Evolutionary conservation across 2,797 vertebrate genomes (phyloP).

Genomic region (Periophthalmus magnuspinnatus): DNA sequence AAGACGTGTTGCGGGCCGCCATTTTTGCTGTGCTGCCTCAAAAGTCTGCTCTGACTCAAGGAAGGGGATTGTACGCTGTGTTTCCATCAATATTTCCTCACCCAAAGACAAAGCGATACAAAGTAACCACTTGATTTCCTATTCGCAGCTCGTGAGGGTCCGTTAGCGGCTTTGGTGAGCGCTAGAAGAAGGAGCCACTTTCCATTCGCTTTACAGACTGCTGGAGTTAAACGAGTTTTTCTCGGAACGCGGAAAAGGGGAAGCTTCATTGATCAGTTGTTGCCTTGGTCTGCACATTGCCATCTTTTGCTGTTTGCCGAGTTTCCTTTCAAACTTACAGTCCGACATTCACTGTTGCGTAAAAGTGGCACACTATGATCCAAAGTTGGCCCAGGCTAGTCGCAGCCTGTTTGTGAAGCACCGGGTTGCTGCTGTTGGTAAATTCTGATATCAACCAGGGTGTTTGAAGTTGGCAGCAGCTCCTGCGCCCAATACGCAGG

Average conservation of each 20-base stretch:
- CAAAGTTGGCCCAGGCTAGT: conserved; percentile 67
- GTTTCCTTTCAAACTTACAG: conserved; percentile 14
- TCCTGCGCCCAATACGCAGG: conserved; percentile 35
- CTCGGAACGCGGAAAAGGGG: conserved; percentile 80
- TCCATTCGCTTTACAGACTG: conserved; percentile 59
- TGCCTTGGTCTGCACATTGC: conserved; percentile 27
- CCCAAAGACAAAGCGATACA: conserved; percentile 25
- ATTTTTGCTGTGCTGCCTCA: conserved; percentile 72
- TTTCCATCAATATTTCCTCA: conserved; percentile 50
- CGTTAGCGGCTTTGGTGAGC: conserved; percentile 40
- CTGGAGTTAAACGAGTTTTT: conserved; percentile 59
- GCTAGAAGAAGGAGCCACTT: conserved; percentile 56
- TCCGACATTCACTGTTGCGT: conserved; percentile 28
- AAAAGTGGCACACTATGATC: conserved; percentile 60
- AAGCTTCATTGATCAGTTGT: conserved; percentile 72
- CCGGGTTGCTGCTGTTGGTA: conserved; percentile 51
- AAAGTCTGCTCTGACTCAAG: conserved; percentile 67
- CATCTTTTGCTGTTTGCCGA: neutral
- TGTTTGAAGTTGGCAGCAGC: conserved; percentile 37
- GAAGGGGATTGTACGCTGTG: conserved; percentile 46
- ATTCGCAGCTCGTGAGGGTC: conserved; percentile 7
- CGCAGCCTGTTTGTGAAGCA: conserved; percentile 64
- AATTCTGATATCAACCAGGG: conserved; percentile 6
- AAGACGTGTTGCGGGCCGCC: conserved; percentile 84
- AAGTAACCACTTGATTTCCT: conserved; percentile 23